Percentiles rank a stretch among this genome's conserved stretches.
These are phyloP conservation scores for Acanthisitta chloris DNA, from an alignment of 2,113 vertebrate genomes.

Conservation along the genomic window DNA sequence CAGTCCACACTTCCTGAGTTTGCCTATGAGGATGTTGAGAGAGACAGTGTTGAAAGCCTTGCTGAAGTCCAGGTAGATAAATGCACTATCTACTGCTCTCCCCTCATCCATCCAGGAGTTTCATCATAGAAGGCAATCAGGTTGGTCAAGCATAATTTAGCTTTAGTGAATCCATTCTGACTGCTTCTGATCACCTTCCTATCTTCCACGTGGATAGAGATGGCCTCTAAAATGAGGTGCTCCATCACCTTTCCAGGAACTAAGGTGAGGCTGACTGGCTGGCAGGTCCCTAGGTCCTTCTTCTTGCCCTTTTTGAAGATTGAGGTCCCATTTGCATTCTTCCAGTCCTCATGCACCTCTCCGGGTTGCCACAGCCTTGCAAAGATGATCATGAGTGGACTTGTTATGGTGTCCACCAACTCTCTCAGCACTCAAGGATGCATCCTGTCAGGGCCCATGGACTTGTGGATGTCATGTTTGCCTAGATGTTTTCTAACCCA, in stretches of 20 bases:
- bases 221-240: not conserved
- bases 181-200: not conserved
- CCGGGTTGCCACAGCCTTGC: not conserved
- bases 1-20: not conserved
- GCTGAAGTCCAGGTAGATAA: not conserved
- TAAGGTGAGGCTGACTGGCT: not conserved
- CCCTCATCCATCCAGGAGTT: not conserved
- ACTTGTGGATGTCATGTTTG: not conserved
- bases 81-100: not conserved
- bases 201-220: not conserved
- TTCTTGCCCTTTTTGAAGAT: not conserved
- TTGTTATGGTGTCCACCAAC: not conserved
- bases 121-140: not conserved
- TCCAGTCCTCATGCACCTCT: not conserved
- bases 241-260: not conserved
- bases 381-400: not conserved
- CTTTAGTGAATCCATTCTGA: not conserved
- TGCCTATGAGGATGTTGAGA: not conserved
- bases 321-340: not conserved
- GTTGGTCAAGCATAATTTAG: not conserved
- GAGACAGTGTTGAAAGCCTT: not conserved
- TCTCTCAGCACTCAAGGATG: not conserved
- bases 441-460: fast-evolving
- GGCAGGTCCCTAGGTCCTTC: not conserved
- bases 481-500: not conserved